A percentile compares a stretch with the other conserved stretches of the same genome.
These are phyloP conservation scores for Numenius arquata DNA, from an alignment of 2,113 vertebrate genomes.

Conservation along the genomic window DNA sequence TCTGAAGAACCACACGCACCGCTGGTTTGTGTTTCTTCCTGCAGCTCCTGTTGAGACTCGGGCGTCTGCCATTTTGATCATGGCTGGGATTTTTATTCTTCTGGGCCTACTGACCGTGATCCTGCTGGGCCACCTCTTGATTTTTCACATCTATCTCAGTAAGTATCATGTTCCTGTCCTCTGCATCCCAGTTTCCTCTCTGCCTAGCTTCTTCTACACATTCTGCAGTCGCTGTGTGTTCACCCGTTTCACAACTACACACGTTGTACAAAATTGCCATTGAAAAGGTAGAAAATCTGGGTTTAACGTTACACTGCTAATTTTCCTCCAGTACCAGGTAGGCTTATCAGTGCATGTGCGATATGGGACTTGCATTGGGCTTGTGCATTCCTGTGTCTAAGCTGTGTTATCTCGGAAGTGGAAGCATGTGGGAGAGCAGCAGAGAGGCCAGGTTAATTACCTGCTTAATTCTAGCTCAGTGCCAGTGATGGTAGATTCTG, in stretches of 20 bases:
- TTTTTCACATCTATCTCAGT: conserved; percentile 97
- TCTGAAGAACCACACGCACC: conserved; percentile 82
- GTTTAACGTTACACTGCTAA: neutral
- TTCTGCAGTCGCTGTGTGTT: neutral
- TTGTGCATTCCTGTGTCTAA: neutral
- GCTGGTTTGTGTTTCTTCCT: conserved; percentile 92
- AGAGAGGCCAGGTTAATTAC: neutral
- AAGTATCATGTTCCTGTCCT: conserved; percentile 53
- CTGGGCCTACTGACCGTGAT: conserved; percentile 82
- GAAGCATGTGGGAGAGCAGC: neutral
- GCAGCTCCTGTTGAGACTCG: conserved; percentile 80
- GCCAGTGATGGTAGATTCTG: neutral
- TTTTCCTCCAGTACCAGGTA: neutral
- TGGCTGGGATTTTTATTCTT: conserved; percentile 83
- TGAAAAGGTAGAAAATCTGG: neutral
- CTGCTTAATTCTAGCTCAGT: neutral
- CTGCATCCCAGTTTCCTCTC: neutral
- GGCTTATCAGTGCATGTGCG: neutral
- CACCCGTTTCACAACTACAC: fast-evolving
- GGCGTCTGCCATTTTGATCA: conserved; percentile 81
- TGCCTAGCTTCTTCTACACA: neutral
- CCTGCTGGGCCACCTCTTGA: conserved; percentile 87
- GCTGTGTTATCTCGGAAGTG: neutral
- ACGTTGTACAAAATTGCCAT: neutral
- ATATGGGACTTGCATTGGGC: neutral